A percentile compares a stretch with the other conserved stretches of the same genome.
These are phyloP conservation scores for Anticlea derivata DNA, from an alignment of 2,888 invertebrate species.

Conservation along the genomic window DNA sequence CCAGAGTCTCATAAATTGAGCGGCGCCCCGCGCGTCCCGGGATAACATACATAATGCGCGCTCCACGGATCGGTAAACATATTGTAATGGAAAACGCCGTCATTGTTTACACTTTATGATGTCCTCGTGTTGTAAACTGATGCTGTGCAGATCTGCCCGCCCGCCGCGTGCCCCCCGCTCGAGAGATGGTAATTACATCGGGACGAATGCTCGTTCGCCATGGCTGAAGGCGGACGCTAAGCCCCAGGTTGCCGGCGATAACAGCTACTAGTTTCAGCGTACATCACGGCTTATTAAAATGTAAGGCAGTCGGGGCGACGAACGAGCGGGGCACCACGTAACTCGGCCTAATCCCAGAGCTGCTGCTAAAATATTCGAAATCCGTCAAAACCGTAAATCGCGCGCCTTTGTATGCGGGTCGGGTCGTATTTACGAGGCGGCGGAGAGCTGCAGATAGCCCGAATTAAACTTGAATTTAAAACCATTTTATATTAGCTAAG, in stretches of 20 bases:
- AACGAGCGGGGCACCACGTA: conserved; percentile 52
- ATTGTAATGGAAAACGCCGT: conserved; percentile 83
- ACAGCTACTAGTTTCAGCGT: conserved; percentile 32
- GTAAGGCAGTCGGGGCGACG: conserved; percentile 37
- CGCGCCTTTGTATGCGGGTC: conserved; percentile 72
- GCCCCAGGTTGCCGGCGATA: conserved; percentile 28
- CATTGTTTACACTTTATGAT: conserved; percentile 83
- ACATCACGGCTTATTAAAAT: conserved; percentile 63
- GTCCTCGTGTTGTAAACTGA: conserved; percentile 77
- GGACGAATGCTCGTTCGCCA: conserved; percentile 29
- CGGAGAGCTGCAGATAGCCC: conserved; percentile 76
- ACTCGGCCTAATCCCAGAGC: conserved; percentile 60
- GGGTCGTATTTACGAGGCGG: conserved; percentile 69
- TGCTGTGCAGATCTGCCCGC: conserved; percentile 56
- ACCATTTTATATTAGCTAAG: conserved; percentile 85
- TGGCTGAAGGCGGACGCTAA: conserved; percentile 24
- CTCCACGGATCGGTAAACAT: conserved; percentile 83
- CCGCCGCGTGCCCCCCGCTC: conserved; percentile 36
- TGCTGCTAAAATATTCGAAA: conserved; percentile 74
- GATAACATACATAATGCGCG: conserved; percentile 83
- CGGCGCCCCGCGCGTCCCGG: conserved; percentile 74
- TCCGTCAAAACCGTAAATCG: conserved; percentile 82
- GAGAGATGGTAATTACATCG: conserved; percentile 39
- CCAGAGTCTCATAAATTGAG: conserved; percentile 79
- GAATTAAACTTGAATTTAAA: conserved; percentile 84